Evolutionary conservation across 2,888 invertebrate species (phyloP), one percentile per base, ranked within the genome.

Genomic region (Rhopalosiphum nymphaeae): DNA sequence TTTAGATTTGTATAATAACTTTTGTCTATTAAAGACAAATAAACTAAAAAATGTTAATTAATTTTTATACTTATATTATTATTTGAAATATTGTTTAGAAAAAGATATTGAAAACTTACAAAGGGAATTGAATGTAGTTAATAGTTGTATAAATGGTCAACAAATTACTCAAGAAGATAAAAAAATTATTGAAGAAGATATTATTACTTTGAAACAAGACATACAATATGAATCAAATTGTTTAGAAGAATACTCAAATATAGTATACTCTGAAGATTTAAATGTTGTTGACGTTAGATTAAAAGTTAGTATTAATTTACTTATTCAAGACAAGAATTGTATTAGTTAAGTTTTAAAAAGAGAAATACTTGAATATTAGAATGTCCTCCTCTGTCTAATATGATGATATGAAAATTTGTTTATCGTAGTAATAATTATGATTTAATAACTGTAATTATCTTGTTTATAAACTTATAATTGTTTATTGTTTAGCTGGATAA

Each of bases 51-150:
- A 9, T 78, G 9, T 78, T 25, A 36, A 26, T 44, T 44, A 36
- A 84, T 44, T 3, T 88, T 56, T 42, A 53, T 36, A 53, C 5
- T 53, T 53, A 25, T 25, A 36, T 53, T 88, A 88, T 25, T 49
- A 78, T 61, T 44, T 49, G 13, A 44, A 44, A 53, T 84, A 16
- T 61, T 94, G 44, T 94, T 29, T 91, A 94, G 94, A 94, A 86
- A 94, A 53, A 94, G 94, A 94, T 87, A 94, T 94, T 53, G 94
- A 94, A 53, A 91, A 94, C 49, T n/a, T 94, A 44, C 56, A 94
- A 86, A 94, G 53, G 26, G 94, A 94, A 91, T 94, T 94, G 25
- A 84, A 67, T 94, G 94, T 78, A 0, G 91, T 94, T 42, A 91
- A 91, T 0, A n/a, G 42, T 86, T 94, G 94, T 61, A 91, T 94